These are phyloP conservation scores for Petrolisthes cinctipes DNA, from an alignment of 2,888 invertebrate species.

Conservation along the genomic window DNA sequence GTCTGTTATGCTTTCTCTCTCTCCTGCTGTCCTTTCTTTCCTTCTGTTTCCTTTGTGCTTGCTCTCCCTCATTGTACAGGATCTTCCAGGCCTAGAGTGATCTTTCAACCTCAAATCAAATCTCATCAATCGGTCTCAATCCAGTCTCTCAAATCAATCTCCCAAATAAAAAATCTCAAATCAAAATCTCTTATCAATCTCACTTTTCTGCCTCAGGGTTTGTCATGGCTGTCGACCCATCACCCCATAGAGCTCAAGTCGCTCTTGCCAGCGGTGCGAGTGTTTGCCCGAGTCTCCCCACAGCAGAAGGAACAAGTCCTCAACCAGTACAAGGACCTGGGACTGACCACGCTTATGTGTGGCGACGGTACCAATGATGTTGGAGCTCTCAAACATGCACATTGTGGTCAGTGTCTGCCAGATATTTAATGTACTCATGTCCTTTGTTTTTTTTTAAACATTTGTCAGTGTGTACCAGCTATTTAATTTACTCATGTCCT, in stretches of 20 bases:
- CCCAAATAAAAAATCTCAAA: background rate
- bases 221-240: conserved; percentile 78
- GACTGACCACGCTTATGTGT: conserved; percentile 96
- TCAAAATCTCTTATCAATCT: background rate
- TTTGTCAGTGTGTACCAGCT: background rate
- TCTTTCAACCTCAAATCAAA: background rate
- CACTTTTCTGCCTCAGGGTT: conserved; percentile 72
- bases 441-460: conserved; percentile 10
- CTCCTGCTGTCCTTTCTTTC: background rate
- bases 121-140: background rate
- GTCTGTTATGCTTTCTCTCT: background rate
- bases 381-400: conserved; percentile 97
- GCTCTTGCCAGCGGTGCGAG: conserved; percentile 86
- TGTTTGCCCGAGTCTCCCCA: conserved; percentile 97
- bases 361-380: conserved; percentile 99
- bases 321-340: conserved; percentile 86
- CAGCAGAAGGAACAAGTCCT: conserved; percentile 98
- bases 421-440: background rate
- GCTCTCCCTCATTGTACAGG: too few relatives aligned
- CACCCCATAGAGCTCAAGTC: conserved; percentile 77
- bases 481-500: background rate
- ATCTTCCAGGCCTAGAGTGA: too few relatives aligned
- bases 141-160: background rate
- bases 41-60: too few relatives aligned
- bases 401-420: conserved; percentile 76